Evolutionary conservation across 2,797 vertebrate species (phyloP).

Genomic region (Cyclura pinguis): DNA sequence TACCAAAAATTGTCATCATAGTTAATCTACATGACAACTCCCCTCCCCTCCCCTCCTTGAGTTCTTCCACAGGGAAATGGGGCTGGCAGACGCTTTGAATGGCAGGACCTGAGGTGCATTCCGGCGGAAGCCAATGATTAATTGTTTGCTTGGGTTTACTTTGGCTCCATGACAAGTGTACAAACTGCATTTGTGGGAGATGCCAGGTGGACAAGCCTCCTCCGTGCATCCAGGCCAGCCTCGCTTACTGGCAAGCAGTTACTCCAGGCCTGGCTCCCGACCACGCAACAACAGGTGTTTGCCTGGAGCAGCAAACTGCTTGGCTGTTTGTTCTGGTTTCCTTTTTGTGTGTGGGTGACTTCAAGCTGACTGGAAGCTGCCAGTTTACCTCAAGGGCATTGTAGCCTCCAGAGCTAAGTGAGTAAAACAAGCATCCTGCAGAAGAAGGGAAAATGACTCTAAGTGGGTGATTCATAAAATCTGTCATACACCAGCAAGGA

Average conservation of each 20-base stretch:
- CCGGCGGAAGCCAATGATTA: slow-evolving; percentile 63
- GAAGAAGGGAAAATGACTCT: background rate
- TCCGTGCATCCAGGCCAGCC: slow-evolving; percentile 11
- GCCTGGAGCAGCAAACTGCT: fast-evolving
- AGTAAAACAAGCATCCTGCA: background rate
- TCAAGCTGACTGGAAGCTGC: background rate
- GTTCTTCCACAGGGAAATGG: slow-evolving; percentile 8
- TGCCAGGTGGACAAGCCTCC: slow-evolving; percentile 65
- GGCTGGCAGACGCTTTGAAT: slow-evolving; percentile 56
- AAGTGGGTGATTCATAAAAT: background rate
- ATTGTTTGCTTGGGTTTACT: slow-evolving; percentile 67
- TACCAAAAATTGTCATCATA: slow-evolving; percentile 51
- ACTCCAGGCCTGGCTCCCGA: background rate
- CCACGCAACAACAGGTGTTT: slow-evolving; percentile 22
- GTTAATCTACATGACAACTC: slow-evolving; percentile 47
- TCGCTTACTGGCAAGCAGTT: slow-evolving; percentile 3
- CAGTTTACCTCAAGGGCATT: background rate
- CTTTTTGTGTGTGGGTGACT: slow-evolving; percentile 21
- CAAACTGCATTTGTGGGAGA: slow-evolving; percentile 50
- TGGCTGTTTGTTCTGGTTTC: background rate
- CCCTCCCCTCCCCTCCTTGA: slow-evolving; percentile 23
- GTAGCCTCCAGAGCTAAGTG: fast-evolving
- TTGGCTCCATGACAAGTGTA: slow-evolving; percentile 52
- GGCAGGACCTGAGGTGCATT: slow-evolving; percentile 35
- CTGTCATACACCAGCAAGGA: background rate